Percentiles rank a stretch among this genome's conserved stretches.
These are phyloP conservation scores for Odontesthes bonariensis DNA, from an alignment of 2,113 vertebrate species.

Conservation along the genomic window DNA sequence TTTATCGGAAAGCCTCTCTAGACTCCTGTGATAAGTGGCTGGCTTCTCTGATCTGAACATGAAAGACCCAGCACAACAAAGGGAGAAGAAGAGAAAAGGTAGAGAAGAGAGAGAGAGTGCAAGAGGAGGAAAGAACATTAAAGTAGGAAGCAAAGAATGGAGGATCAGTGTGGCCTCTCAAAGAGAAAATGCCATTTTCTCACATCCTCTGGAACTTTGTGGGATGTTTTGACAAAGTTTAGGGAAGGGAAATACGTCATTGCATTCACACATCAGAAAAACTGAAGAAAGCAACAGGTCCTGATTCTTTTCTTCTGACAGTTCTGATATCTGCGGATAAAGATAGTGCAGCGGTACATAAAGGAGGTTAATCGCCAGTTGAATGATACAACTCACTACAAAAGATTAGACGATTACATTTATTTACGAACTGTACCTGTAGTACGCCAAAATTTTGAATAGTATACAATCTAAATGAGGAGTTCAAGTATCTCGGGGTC, in stretches of 20 bases:
- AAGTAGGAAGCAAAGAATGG: slow-evolving; percentile 14
- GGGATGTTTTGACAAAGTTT: slow-evolving; percentile 29
- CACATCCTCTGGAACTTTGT: slow-evolving; percentile 10
- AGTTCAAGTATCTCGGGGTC: too few species aligned
- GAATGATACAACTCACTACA: too few species aligned
- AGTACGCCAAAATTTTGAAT: too few species aligned
- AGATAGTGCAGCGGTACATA: too few species aligned
- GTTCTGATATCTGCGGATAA: too few species aligned
- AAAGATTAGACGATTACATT: too few species aligned
- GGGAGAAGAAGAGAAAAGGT: slow-evolving; percentile 6
- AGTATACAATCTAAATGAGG: too few species aligned
- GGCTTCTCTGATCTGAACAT: slow-evolving; percentile 71
- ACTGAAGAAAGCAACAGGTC: neutral
- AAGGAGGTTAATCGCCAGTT: too few species aligned
- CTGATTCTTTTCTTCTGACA: too few species aligned
- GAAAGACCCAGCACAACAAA: slow-evolving; percentile 58
- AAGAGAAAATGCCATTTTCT: slow-evolving; percentile 29
- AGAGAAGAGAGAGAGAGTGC: slow-evolving; percentile 30
- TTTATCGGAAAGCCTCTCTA: slow-evolving; percentile 61
- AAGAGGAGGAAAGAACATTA: slow-evolving; percentile 19
- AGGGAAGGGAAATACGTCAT: slow-evolving; percentile 7
- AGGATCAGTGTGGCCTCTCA: slow-evolving; percentile 21
- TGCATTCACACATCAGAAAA: neutral
- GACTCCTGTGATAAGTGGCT: slow-evolving; percentile 68
- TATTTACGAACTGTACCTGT: too few species aligned